These are phyloP conservation scores for Neoascia interrupta DNA, from an alignment of 2,888 invertebrate genomes.

Conservation along the genomic window DNA sequence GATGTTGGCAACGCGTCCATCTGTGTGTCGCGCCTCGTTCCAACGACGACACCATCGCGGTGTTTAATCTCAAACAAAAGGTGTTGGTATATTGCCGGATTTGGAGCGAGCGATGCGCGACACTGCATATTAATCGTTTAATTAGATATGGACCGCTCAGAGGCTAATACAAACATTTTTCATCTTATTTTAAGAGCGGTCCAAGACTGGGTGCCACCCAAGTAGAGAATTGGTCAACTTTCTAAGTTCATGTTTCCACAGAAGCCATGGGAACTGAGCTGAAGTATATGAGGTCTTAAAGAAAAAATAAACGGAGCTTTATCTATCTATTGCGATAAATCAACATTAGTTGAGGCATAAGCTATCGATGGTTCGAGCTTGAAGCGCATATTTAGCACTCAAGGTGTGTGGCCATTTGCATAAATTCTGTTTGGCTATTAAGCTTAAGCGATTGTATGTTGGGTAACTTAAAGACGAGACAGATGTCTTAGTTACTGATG, in stretches of 20 bases:
- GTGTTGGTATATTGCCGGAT: slow-evolving; percentile 56
- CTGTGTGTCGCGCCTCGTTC: background rate
- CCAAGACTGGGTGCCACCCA: slow-evolving; percentile 46
- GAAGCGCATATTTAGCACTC: slow-evolving; percentile 52
- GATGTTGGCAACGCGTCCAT: slow-evolving; percentile 35
- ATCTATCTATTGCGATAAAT: slow-evolving; percentile 48
- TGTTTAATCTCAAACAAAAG: slow-evolving; percentile 43
- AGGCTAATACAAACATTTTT: slow-evolving; percentile 39
- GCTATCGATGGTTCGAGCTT: slow-evolving; percentile 50
- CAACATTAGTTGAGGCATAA: slow-evolving; percentile 51
- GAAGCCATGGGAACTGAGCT: slow-evolving; percentile 56
- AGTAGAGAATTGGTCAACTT: slow-evolving; percentile 35
- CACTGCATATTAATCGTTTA: slow-evolving; percentile 66
- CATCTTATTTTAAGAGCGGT: background rate
- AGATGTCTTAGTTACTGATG: no score
- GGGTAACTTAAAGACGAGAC: no score
- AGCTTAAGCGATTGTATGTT: no score
- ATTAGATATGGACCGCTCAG: slow-evolving; percentile 47
- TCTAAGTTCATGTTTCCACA: slow-evolving; percentile 48
- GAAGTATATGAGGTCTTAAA: background rate
- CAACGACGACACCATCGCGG: slow-evolving; percentile 18
- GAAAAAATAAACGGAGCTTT: slow-evolving; percentile 11
- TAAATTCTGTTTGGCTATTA: slow-evolving; percentile 46
- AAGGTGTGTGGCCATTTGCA: slow-evolving; percentile 61
- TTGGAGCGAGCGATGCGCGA: slow-evolving; percentile 51